Conservation (phyloP, 2,797 vertebrate genomes). For the Trachurus trachurus region DNA sequence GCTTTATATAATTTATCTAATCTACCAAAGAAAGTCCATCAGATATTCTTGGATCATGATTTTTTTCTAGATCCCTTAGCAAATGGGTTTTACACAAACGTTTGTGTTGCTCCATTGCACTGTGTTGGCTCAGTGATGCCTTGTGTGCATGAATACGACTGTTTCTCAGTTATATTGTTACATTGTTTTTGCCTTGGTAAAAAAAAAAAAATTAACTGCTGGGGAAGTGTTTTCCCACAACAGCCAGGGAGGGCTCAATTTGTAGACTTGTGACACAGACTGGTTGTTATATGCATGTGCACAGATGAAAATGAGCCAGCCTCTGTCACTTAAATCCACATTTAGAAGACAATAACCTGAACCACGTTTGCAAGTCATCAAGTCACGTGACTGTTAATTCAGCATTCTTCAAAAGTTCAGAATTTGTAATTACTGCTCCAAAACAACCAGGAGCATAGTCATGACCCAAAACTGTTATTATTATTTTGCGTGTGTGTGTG, state of each 20-base stretch:
- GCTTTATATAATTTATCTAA: conserved; percentile 50
- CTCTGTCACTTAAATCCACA: conserved; percentile 12
- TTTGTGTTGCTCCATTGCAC: conserved; percentile 39
- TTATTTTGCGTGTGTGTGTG: conserved; percentile 33
- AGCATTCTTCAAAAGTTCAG: conserved; percentile 1
- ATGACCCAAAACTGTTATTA: conserved; percentile 28
- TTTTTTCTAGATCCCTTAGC: conserved; percentile 36
- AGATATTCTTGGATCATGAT: conserved; percentile 22
- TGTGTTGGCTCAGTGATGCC: conserved; percentile 57
- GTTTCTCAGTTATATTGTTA: conserved; percentile 42
- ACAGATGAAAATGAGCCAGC: conserved; percentile 31
- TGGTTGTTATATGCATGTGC: conserved; percentile 13
- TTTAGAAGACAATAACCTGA: conserved; percentile 4
- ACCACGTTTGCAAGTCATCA: not conserved
- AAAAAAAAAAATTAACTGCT: conserved; percentile 46
- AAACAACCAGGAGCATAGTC: conserved; percentile 27
- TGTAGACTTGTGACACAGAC: conserved; percentile 19
- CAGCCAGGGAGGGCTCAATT: conserved; percentile 55
- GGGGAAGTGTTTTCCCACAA: conserved; percentile 20
- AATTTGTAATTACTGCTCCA: not conserved
- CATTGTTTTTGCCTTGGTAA: conserved; percentile 69
- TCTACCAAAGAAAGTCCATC: conserved; percentile 70
- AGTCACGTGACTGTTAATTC: conserved; percentile 9
- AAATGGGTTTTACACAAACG: conserved; percentile 33
- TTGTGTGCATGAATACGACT: conserved; percentile 50